Evolutionary conservation across 1,140 invertebrate genomes (phyloP).

Genomic region (Tyrophagus putrescentiae): DNA sequence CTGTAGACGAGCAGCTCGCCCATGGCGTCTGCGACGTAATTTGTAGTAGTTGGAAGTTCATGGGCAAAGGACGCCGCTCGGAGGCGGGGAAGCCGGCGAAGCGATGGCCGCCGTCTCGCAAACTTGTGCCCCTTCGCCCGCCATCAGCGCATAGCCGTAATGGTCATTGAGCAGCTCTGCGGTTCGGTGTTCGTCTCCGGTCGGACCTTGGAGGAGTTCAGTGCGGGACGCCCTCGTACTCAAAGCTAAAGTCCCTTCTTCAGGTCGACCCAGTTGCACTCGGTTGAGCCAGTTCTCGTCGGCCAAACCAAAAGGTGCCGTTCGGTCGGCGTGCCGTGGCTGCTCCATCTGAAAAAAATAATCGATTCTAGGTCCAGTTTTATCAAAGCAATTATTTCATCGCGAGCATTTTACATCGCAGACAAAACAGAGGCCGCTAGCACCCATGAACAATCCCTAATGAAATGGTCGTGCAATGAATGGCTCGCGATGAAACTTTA

Average conservation of each 20-base stretch:
- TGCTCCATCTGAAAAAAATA: not conserved
- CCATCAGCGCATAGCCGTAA: constrained; percentile 28
- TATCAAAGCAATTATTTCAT: no score
- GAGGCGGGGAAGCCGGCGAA: constrained; percentile 29
- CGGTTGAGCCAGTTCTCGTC: not conserved
- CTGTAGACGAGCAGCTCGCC: constrained; percentile 29
- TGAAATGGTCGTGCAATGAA: no score
- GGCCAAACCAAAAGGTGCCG: constrained; percentile 8
- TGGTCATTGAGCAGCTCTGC: not conserved
- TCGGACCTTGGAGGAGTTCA: not conserved
- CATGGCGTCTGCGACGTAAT: constrained; percentile 28
- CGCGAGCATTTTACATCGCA: no score
- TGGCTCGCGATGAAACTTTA: no score
- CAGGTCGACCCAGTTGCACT: constrained; percentile 2
- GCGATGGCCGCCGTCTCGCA: constrained; percentile 28
- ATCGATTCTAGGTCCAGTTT: no score
- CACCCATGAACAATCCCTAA: no score
- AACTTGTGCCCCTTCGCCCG: constrained; percentile 21
- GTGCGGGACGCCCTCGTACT: not conserved
- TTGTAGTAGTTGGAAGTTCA: constrained; percentile 32
- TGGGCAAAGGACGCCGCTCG: constrained; percentile 28
- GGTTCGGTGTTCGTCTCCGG: constrained; percentile 3
- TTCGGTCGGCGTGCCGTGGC: constrained; percentile 1
- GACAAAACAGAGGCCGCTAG: no score
- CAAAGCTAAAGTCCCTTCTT: not conserved